phyloP scores from a whole-genome alignment of 1,140 invertebrate genomes.

The Centruroides sculpturatus region DNA sequence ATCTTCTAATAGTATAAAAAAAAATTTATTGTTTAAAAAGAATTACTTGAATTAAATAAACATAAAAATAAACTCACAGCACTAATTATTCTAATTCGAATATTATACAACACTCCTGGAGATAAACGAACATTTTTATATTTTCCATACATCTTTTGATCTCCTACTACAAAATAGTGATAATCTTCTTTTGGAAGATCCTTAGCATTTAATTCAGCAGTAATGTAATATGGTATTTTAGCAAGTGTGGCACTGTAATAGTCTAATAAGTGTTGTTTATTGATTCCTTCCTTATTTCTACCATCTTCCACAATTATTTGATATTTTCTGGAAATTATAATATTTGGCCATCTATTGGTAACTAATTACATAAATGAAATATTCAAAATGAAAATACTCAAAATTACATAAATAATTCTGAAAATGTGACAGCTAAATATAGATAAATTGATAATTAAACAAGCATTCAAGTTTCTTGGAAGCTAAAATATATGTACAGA shows the following conservation, averaged over 20 bases:
- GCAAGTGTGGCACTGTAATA: slow-evolving; percentile 4
- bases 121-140: slow-evolving; percentile 12
- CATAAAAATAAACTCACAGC: too few relatives aligned
- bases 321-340: slow-evolving; percentile 5
- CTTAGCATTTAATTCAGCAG: slow-evolving; percentile 8
- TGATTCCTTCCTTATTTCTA: slow-evolving; percentile 1
- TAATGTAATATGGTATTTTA: slow-evolving; percentile 10
- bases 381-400: too few relatives aligned
- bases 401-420: too few relatives aligned
- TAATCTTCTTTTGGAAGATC: slow-evolving; percentile 5
- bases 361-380: too few relatives aligned
- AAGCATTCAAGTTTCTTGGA: too few relatives aligned
- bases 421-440: too few relatives aligned
- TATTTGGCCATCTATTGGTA: too few relatives aligned
- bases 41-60: too few relatives aligned
- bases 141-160: slow-evolving; percentile 3
- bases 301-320: slow-evolving; percentile 14
- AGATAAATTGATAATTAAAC: too few relatives aligned
- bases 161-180: slow-evolving; percentile 11
- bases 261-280: slow-evolving; percentile 1
- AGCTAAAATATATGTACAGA: too few relatives aligned
- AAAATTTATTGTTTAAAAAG: too few relatives aligned
- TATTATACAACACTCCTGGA: slow-evolving; percentile 11
- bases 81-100: slow-evolving; percentile 8
- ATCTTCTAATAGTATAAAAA: too few relatives aligned